A percentile compares a stretch with the other conserved stretches of the same genome.
Evolutionary conservation across 2,113 vertebrate species (phyloP).

Genomic region (Nothocercus julius): DNA sequence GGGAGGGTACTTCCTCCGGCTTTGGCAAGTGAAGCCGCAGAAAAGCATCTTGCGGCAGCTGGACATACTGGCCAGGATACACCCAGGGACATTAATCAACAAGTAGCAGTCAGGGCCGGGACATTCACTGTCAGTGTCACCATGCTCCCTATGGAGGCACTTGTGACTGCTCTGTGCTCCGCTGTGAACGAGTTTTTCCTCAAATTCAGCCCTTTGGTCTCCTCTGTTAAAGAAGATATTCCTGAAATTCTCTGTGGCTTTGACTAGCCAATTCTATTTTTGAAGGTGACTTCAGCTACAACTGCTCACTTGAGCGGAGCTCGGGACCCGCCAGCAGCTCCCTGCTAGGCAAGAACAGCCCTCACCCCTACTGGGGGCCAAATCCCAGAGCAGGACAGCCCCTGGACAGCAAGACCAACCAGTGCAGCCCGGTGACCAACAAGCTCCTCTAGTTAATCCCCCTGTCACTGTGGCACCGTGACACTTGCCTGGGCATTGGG

Average conservation of each 20-base stretch:
- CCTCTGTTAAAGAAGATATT: background rate
- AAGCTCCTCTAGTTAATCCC: background rate
- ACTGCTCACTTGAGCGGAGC: background rate
- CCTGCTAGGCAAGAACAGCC: too few species aligned
- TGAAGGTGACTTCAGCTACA: background rate
- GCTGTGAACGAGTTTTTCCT: background rate
- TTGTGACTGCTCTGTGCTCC: background rate
- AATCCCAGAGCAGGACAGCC: background rate
- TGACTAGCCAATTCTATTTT: background rate
- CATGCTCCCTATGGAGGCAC: background rate
- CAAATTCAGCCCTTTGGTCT: background rate
- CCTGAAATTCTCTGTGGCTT: background rate
- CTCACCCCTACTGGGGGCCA: too few species aligned
- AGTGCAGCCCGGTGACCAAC: too few species aligned
- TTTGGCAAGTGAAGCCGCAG: background rate
- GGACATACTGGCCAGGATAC: background rate
- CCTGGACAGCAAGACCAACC: background rate
- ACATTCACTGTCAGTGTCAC: background rate
- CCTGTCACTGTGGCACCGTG: background rate
- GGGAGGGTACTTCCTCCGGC: constrained; percentile 28
- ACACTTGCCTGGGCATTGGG: too few species aligned
- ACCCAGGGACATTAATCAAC: background rate
- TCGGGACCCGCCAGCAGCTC: background rate
- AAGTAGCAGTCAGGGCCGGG: background rate
- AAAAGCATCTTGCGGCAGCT: background rate